Conservation (phyloP, 2,113 vertebrate genomes). For the Vulpes lagopus region DNA sequence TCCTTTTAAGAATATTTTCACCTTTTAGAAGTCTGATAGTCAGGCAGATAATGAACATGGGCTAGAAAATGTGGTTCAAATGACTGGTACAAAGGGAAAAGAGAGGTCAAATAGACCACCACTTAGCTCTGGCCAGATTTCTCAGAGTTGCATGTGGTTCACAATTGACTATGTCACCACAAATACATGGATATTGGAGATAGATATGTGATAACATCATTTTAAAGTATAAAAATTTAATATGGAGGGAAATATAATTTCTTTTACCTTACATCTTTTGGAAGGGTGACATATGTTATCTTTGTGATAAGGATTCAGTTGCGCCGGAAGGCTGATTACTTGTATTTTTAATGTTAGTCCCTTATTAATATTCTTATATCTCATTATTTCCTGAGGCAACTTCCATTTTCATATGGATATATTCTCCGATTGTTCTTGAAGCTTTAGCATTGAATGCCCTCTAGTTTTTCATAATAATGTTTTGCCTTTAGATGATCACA, state of each 20-base stretch:
- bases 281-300: conserved; percentile 50
- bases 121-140: conserved; percentile 7
- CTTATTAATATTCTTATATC: conserved; percentile 52
- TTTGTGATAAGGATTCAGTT: conserved; percentile 40
- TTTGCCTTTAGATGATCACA: conserved; percentile 42
- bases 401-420: conserved; percentile 2
- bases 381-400: conserved; percentile 53
- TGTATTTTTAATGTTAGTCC: conserved; percentile 44
- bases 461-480: neutral
- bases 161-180: neutral
- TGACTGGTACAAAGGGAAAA: conserved; percentile 10
- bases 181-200: conserved; percentile 83
- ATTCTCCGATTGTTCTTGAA: conserved; percentile 41
- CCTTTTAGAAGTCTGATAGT: conserved; percentile 28
- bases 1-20: conserved; percentile 42
- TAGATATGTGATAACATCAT: conserved; percentile 68
- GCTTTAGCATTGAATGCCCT: neutral
- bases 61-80: conserved; percentile 43
- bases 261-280: neutral
- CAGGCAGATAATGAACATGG: neutral
- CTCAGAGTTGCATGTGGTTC: neutral
- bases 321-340: conserved; percentile 18
- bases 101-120: conserved; percentile 12
- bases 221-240: conserved; percentile 50
- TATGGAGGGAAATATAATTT: neutral